Evolutionary conservation across 2,888 invertebrate genomes (phyloP).

Genomic region (Hydriomena furcata): DNA sequence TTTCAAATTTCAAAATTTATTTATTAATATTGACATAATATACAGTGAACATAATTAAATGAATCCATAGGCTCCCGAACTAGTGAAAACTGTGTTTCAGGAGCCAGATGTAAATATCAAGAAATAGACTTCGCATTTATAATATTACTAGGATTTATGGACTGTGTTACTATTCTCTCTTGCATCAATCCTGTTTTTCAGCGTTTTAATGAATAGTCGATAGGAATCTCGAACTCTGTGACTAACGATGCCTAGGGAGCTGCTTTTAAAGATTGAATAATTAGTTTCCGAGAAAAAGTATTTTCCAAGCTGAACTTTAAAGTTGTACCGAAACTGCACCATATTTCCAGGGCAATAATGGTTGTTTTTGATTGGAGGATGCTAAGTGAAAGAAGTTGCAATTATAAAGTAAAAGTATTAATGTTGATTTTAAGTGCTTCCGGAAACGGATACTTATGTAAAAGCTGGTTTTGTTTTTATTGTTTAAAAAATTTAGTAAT

Average conservation of each 20-base stretch:
- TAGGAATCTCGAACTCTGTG: conserved; percentile 32
- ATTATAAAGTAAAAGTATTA: background rate
- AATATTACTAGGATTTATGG: no score
- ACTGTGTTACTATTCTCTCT: conserved; percentile 12
- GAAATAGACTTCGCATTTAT: no score
- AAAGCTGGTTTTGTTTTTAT: no score
- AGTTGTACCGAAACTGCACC: conserved; percentile 2
- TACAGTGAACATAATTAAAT: no score
- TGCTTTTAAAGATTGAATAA: conserved; percentile 37
- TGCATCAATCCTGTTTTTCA: conserved; percentile 14
- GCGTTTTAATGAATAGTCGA: conserved; percentile 36
- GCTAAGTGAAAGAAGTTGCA: background rate
- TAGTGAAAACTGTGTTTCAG: no score
- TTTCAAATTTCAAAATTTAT: no score
- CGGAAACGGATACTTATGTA: no score
- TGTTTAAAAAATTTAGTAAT: no score
- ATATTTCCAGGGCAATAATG: background rate
- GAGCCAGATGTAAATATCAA: no score
- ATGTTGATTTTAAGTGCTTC: conserved; percentile 12
- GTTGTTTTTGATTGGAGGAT: background rate
- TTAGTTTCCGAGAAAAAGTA: conserved; percentile 32
- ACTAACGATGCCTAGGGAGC: conserved; percentile 37
- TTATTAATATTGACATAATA: no score
- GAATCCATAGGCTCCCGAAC: no score
- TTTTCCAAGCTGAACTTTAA: conserved; percentile 20